A percentile compares a stretch with the other conserved stretches of the same genome.
Evolutionary conservation across 2,888 invertebrate genomes (phyloP).

Genomic region (Subacronicta megacephala): DNA sequence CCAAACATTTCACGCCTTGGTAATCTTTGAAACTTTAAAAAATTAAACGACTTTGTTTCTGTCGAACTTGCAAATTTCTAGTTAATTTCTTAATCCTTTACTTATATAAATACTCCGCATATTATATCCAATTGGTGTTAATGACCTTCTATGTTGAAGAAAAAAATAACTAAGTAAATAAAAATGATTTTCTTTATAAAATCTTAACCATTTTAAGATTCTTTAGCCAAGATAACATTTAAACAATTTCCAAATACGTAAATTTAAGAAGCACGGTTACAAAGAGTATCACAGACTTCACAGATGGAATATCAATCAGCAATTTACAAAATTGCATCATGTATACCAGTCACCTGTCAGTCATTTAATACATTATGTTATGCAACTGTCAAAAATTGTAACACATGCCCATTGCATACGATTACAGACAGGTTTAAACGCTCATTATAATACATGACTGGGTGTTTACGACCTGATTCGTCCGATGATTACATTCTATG

Average conservation of each 20-base stretch:
- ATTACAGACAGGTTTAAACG: conserved; percentile 26
- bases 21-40: too few relatives aligned
- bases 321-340: background rate
- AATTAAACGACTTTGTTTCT: too few relatives aligned
- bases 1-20: too few relatives aligned
- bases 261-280: background rate
- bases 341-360: conserved; percentile 6
- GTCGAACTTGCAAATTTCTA: too few relatives aligned
- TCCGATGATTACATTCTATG: conserved; percentile 26
- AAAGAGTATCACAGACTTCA: background rate
- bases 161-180: too few relatives aligned
- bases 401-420: conserved; percentile 16
- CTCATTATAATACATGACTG: conserved; percentile 43
- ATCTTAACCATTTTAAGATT: background rate
- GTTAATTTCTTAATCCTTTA: too few relatives aligned
- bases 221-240: background rate
- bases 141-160: too few relatives aligned
- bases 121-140: too few relatives aligned
- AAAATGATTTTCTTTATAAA: too few relatives aligned
- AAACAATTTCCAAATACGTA: conserved; percentile 18
- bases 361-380: conserved; percentile 14
- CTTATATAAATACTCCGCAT: too few relatives aligned
- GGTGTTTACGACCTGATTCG: conserved; percentile 39
- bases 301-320: conserved; percentile 22
- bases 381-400: conserved; percentile 38